phyloP scores from a whole-genome alignment of 2,888 invertebrate species.

The Drosophila testacea region DNA sequence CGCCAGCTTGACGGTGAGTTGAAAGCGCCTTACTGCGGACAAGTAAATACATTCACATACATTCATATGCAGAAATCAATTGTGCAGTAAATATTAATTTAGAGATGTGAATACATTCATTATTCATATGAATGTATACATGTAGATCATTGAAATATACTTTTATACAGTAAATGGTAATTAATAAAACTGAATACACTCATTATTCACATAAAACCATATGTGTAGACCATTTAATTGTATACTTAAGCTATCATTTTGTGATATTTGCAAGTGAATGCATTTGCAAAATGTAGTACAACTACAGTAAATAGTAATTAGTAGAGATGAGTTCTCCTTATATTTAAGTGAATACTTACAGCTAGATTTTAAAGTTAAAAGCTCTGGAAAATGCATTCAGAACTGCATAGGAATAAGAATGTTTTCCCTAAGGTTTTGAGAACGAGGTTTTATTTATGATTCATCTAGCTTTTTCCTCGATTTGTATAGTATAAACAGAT shows the following conservation, averaged over 20 bases:
- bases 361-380: background rate
- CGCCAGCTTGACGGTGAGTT: conserved; percentile 16
- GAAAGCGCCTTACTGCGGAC: conserved; percentile 8
- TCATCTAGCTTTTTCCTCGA: too few species aligned
- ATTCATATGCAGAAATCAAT: conserved; percentile 23
- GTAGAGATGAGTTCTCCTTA: background rate
- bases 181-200: background rate
- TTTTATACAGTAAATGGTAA: background rate
- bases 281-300: too few species aligned
- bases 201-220: background rate
- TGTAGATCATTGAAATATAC: background rate
- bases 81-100: conserved; percentile 9
- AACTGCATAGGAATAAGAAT: conserved; percentile 1
- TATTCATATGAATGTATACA: background rate
- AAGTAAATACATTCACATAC: conserved; percentile 30
- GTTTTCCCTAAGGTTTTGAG: too few species aligned
- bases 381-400: background rate
- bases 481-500: too few species aligned
- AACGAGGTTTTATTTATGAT: too few species aligned
- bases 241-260: too few species aligned
- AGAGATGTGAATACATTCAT: conserved; percentile 2
- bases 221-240: background rate
- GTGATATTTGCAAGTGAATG: too few species aligned
- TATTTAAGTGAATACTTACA: background rate
- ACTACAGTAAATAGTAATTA: background rate